A percentile compares a stretch with the other conserved stretches of the same genome.
Conservation (phyloP, 2,797 vertebrate genomes). For the Enteromius unitaeniatus region DNA sequence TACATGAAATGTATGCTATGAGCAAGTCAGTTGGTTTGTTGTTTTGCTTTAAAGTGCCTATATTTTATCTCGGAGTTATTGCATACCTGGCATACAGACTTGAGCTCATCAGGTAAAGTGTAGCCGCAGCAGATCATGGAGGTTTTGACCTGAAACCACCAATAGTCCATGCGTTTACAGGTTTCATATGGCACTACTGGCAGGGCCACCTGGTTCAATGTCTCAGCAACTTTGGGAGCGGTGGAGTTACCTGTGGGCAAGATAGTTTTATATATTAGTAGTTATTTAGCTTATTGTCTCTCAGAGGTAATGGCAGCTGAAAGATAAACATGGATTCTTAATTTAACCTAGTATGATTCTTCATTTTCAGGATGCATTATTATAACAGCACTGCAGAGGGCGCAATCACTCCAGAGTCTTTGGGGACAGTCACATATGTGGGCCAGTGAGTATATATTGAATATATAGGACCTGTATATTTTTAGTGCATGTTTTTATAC, state of each 20-base stretch:
- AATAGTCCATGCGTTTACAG: conserved; percentile 80
- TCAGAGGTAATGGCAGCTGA: background rate
- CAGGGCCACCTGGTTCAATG: conserved; percentile 79
- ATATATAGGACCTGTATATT: background rate
- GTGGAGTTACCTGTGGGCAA: conserved; percentile 71
- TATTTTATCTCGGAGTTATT: background rate
- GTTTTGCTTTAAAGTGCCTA: background rate
- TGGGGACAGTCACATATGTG: background rate
- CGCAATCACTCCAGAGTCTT: conserved; percentile 9
- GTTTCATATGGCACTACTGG: conserved; percentile 78
- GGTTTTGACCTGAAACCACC: conserved; percentile 84
- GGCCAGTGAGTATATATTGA: background rate
- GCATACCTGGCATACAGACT: conserved; percentile 82
- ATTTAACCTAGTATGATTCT: background rate
- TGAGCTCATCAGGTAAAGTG: conserved; percentile 78
- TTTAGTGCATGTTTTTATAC: background rate
- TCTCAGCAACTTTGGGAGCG: conserved; percentile 74
- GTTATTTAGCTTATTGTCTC: background rate
- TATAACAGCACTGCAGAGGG: conserved; percentile 30
- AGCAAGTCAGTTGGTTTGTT: conserved; percentile 1
- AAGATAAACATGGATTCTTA: background rate
- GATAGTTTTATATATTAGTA: background rate
- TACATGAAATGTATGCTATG: background rate
- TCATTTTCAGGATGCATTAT: background rate
- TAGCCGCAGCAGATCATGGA: conserved; percentile 84